Conservation (phyloP, 1,140 invertebrate species). For the Mizuhopecten yessoensis region DNA sequence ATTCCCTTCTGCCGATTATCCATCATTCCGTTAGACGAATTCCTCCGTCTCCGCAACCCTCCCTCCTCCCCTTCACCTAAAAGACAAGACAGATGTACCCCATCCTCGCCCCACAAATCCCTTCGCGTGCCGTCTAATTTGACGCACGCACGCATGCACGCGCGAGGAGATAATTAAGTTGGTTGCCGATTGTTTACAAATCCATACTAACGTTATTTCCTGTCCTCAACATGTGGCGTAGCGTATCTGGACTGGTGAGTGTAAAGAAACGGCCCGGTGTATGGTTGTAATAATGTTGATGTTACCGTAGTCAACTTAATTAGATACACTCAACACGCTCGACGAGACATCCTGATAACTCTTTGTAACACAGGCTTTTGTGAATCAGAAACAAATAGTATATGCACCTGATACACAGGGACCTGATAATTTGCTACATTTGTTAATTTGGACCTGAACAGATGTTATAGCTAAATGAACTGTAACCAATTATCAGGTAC, state of each 20-base stretch:
- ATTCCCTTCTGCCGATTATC: not conserved
- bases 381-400: not conserved
- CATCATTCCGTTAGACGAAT: not conserved
- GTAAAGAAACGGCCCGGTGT: not conserved
- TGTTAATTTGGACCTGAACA: too few species aligned
- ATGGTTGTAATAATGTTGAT: constrained; percentile 33
- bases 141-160: not conserved
- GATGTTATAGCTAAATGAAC: too few species aligned
- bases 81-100: constrained; percentile 11
- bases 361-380: not conserved
- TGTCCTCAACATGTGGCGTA: constrained; percentile 12
- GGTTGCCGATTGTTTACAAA: constrained; percentile 32
- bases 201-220: constrained; percentile 27
- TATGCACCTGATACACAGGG: too few species aligned
- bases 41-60: too few species aligned
- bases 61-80: too few species aligned
- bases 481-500: too few species aligned
- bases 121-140: constrained; percentile 25
- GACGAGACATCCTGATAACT: too few species aligned
- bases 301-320: constrained; percentile 12
- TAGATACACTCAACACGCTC: not conserved
- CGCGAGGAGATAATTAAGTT: constrained; percentile 38
- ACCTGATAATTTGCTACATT: too few species aligned
- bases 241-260: not conserved
- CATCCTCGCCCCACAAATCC: not conserved